These are phyloP conservation scores for Drosophila trapezifrons DNA, from an alignment of 1,140 invertebrate species.

Conservation along the genomic window DNA sequence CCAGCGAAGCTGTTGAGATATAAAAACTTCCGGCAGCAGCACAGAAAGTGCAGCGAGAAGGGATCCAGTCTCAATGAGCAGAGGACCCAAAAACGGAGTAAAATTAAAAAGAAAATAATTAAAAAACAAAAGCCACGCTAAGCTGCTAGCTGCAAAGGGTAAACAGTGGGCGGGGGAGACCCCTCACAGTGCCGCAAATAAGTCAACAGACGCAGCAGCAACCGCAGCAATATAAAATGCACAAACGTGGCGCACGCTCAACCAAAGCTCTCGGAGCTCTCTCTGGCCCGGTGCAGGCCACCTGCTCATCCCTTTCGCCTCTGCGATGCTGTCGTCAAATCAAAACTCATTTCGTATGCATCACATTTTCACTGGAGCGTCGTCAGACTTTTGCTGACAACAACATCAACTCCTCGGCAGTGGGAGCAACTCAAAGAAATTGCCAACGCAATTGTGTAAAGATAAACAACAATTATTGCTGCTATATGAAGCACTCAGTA, in stretches of 20 bases:
- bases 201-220: conserved; percentile 64
- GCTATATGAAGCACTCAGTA: conserved; percentile 46
- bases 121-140: conserved; percentile 64
- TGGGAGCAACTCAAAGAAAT: conserved; percentile 66
- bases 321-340: conserved; percentile 55
- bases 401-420: conserved; percentile 21
- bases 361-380: conserved; percentile 72
- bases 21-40: conserved; percentile 53
- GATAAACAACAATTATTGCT: conserved; percentile 83
- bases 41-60: conserved; percentile 28
- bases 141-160: conserved; percentile 12
- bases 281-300: conserved; percentile 1
- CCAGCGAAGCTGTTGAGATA: conserved; percentile 39
- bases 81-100: conserved; percentile 26
- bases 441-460: conserved; percentile 82
- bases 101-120: conserved; percentile 67
- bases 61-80: conserved; percentile 57
- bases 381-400: conserved; percentile 49
- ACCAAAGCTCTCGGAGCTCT: conserved; percentile 14
- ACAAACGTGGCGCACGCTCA: conserved; percentile 54
- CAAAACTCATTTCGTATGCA: conserved; percentile 82
- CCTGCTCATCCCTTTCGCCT: conserved; percentile 24
- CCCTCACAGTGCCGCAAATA: conserved; percentile 64
- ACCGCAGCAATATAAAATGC: conserved; percentile 78
- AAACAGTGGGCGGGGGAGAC: background rate